Conservation (phyloP, 2,888 invertebrate species). For the Priocnemis perturbator region DNA sequence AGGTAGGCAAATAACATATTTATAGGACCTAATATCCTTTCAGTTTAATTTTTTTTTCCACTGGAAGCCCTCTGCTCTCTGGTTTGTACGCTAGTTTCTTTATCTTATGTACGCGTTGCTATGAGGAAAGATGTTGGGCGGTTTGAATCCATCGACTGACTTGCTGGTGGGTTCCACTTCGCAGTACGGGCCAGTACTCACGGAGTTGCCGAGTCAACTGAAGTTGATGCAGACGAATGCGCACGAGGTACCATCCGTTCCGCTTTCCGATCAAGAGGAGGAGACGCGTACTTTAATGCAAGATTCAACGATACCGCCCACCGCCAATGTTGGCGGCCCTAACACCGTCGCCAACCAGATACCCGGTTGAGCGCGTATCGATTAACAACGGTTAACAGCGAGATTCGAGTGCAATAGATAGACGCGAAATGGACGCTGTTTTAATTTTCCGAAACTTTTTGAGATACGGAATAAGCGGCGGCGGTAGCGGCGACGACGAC, state of each 20-base stretch:
- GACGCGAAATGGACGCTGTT: constrained; percentile 31
- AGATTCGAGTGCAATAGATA: constrained; percentile 28
- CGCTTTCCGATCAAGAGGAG: constrained; percentile 72
- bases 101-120: constrained; percentile 71
- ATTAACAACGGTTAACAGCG: neutral
- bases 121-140: constrained; percentile 75
- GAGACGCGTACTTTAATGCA: constrained; percentile 72
- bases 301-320: constrained; percentile 58
- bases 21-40: constrained; percentile 35
- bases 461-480: neutral
- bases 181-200: constrained; percentile 75
- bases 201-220: constrained; percentile 71
- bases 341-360: constrained; percentile 63
- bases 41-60: constrained; percentile 46
- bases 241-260: constrained; percentile 59
- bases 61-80: constrained; percentile 50
- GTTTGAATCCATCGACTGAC: constrained; percentile 75
- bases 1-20: constrained; percentile 62
- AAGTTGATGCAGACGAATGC: constrained; percentile 64
- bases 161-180: constrained; percentile 76
- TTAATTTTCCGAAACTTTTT: constrained; percentile 40
- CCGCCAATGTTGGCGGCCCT: constrained; percentile 51
- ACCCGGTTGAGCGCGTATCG: constrained; percentile 62
- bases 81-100: constrained; percentile 62
- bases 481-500: too few relatives aligned